Base-by-base conservation (phyloP, 2,888 invertebrate species). In the Campoplex nolae region DNA sequence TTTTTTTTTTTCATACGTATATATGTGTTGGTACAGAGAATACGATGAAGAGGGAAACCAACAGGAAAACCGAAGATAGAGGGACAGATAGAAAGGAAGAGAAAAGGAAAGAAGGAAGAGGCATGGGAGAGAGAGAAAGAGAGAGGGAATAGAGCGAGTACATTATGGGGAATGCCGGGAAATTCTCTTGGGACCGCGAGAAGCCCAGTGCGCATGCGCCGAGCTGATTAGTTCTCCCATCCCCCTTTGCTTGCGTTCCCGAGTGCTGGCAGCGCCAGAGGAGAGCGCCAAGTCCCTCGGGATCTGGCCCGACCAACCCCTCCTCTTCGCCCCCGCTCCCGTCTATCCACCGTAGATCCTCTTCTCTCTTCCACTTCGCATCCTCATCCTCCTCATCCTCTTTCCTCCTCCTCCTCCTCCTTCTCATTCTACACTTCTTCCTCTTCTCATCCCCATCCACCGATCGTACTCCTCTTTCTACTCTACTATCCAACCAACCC, bases 141-240 rank as follows among this genome's bases (percentile, higher is more conserved):
- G 74, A 83, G 88, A 89, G 88, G 89, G 89, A 85, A 83, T 88
- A 91, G 90, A 84, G 78, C 80, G 81, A 91, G 91, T 92, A 91
- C 91, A 93, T 92, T 92, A 92, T 92, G 91, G 93, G 90, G 92
- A 93, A 93, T 91, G 93, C 92, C 91, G 91, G 92, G 91, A 90
- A 91, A 93, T 92, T 92, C 93, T 91, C 93, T 82, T 89, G 93
- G 92, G 93, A 92, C 86, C 86, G 79, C 84, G 89, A 89, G 90
- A 89, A 91, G 92, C 91, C 93, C 91, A 89, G 88, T 88, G 92
- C 93, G 93, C 93, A 90, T 92, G 93, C 93, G 93, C 92, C 91
- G 90, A 90, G 91, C 93, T 93, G 93, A 93, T 93, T 93, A 93
- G 93, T 93, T 93, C 93, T 90, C 91, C 91, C 90, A 89, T 90